Evolutionary conservation across 2,797 vertebrate genomes (phyloP).

Genomic region (Tragopan temminckii): DNA sequence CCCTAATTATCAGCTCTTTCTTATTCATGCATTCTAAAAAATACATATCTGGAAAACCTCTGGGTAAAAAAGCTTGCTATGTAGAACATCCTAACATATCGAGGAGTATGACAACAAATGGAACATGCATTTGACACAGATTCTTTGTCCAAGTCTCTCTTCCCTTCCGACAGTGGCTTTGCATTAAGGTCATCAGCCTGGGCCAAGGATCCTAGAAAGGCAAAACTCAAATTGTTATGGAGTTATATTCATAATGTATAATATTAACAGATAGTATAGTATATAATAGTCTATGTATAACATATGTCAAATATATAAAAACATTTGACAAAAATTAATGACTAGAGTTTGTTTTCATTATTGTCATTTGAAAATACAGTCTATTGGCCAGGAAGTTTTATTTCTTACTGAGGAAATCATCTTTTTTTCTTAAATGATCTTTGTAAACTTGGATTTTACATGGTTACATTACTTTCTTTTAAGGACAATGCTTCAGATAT

Average conservation of each 20-base stretch:
- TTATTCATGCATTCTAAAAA: background rate
- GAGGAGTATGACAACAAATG: background rate
- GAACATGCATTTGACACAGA: background rate
- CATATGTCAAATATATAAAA: background rate
- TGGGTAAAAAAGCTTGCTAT: background rate
- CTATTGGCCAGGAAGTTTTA: background rate
- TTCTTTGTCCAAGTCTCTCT: background rate
- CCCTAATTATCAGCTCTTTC: background rate
- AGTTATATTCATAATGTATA: background rate
- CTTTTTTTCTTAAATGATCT: background rate
- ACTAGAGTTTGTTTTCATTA: background rate
- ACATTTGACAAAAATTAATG: background rate
- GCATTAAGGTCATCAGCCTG: background rate
- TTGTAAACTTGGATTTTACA: background rate
- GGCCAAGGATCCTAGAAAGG: slow-evolving; percentile 34
- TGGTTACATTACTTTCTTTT: background rate
- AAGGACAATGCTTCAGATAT: fast-evolving
- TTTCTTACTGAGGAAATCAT: background rate
- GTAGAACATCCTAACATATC: background rate
- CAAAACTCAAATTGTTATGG: background rate
- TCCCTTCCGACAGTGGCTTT: background rate
- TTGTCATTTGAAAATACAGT: background rate
- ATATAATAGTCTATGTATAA: too few relatives aligned
- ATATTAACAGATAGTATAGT: background rate
- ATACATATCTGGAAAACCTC: background rate